Evolutionary conservation across 2,888 invertebrate genomes (phyloP).

Genomic region (Melanophora roralis): DNA sequence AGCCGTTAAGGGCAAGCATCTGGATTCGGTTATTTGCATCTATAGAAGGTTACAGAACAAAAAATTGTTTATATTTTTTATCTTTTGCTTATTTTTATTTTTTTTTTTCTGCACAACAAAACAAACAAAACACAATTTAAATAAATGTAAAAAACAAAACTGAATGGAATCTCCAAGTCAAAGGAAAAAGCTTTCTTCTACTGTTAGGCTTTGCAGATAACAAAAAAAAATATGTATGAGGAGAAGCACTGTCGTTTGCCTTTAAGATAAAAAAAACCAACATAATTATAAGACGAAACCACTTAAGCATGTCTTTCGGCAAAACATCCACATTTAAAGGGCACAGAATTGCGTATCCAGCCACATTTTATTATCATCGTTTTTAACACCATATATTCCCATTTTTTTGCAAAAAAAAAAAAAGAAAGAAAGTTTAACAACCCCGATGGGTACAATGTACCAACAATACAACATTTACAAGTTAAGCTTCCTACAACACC

Average conservation of each 20-base stretch:
- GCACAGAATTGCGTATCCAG: slow-evolving; percentile 51
- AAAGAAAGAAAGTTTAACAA: slow-evolving; percentile 57
- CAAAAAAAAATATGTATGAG: neutral
- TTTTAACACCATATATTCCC: slow-evolving; percentile 56
- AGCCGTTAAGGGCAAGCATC: slow-evolving; percentile 36
- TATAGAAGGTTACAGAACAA: slow-evolving; percentile 25
- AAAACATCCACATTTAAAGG: slow-evolving; percentile 55
- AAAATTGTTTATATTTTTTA: slow-evolving; percentile 12
- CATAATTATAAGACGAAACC: slow-evolving; percentile 56
- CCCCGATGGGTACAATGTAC: slow-evolving; percentile 44
- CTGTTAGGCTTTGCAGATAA: slow-evolving; percentile 10
- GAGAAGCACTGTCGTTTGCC: slow-evolving; percentile 32
- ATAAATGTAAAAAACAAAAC: slow-evolving; percentile 25
- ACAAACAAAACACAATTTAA: slow-evolving; percentile 46
- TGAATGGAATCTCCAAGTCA: slow-evolving; percentile 23
- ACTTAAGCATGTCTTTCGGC: slow-evolving; percentile 60
- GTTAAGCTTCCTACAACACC: slow-evolving; percentile 44
- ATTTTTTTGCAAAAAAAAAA: no score
- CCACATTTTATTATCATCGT: slow-evolving; percentile 57
- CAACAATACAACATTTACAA: slow-evolving; percentile 2
- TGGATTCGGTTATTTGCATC: slow-evolving; percentile 55
- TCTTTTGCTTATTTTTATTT: neutral
- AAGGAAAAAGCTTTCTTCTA: slow-evolving; percentile 21
- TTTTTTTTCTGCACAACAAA: slow-evolving; percentile 46
- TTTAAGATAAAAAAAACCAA: slow-evolving; percentile 28